Evolutionary conservation across 2,888 invertebrate species (phyloP), one percentile per base, ranked within the genome.

Genomic region (Cephalotes varians): DNA sequence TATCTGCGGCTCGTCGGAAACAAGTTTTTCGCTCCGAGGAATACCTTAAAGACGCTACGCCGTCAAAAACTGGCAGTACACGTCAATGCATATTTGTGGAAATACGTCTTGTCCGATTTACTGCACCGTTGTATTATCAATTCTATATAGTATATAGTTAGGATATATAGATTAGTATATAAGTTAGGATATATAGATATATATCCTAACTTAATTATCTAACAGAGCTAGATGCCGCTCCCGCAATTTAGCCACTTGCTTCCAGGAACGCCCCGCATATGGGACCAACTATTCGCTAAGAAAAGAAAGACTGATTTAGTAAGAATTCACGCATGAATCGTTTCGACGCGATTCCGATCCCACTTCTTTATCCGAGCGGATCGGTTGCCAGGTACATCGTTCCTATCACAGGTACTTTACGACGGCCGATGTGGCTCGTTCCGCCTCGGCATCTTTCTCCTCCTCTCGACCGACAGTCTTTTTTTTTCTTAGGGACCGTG

Each of bases 401-500:
- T 77, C n/a, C 84, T 76, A 69, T 31, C 64, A 83, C 86, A 87
- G 87, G 85, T 88, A 89, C 81, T 87, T 87, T 84, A 82, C 84
- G 83, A 89, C 71, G 79, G 82, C 73, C 81, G 79, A 84, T 84
- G 76, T 67, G 77, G 60, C 21, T 47, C 44, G 44, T 47, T 47
- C 18, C 44, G 44, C 44, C 18, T 47, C 44, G 15, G 18, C 44
- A 49, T 58, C 12, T 58, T 37, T 73, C 49, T 37, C 37, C 49
- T 31, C 12, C 6, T 15, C 15, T 28, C n/a, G 72, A 34, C 31
- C 44, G 79, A 82, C 62, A 15, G 31, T 85, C 86, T 88, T 89
- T 88, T 58, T 89, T 88, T 90, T 87, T 87, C 86, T 86, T 76
- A 86, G 85, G 82, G 81, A 82, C 86, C 87, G 85, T 87, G 88